These are phyloP conservation scores for Anoncus sp. DNA, from an alignment of 2,888 invertebrate species.

Conservation along the genomic window DNA sequence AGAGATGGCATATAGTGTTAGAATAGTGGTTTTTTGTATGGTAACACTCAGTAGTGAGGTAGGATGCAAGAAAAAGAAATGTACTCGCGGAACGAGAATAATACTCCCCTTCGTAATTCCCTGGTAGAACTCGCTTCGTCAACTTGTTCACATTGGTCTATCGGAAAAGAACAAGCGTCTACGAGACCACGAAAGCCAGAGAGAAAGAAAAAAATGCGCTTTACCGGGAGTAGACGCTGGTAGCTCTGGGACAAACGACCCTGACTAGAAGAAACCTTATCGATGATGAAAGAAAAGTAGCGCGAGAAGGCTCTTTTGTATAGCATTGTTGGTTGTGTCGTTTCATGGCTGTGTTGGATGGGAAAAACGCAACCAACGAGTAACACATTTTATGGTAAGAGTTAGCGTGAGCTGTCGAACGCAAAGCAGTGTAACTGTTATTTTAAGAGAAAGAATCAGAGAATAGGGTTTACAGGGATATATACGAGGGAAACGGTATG, in stretches of 20 bases:
- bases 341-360: conserved; percentile 23
- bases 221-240: conserved; percentile 12
- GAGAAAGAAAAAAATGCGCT: conserved; percentile 26
- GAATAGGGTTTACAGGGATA: neutral
- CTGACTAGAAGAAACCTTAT: conserved; percentile 54
- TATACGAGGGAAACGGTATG: conserved; percentile 7
- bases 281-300: conserved; percentile 54
- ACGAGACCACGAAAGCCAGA: conserved; percentile 14
- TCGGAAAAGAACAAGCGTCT: conserved; percentile 39
- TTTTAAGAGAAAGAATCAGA: conserved; percentile 19
- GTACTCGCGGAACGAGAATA: conserved; percentile 39
- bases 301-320: conserved; percentile 13
- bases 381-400: conserved; percentile 14
- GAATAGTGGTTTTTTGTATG: conserved; percentile 7
- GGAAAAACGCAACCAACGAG: conserved; percentile 12
- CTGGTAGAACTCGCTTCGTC: conserved; percentile 13
- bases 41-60: neutral
- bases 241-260: conserved; percentile 35
- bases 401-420: conserved; percentile 33
- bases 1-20: neutral
- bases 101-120: conserved; percentile 19
- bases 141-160: neutral
- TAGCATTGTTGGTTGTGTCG: conserved; percentile 30
- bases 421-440: conserved; percentile 40
- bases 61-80: neutral